phyloP scores from a whole-genome alignment of 2,888 invertebrate genomes.

The Clistopyga incitator region DNA sequence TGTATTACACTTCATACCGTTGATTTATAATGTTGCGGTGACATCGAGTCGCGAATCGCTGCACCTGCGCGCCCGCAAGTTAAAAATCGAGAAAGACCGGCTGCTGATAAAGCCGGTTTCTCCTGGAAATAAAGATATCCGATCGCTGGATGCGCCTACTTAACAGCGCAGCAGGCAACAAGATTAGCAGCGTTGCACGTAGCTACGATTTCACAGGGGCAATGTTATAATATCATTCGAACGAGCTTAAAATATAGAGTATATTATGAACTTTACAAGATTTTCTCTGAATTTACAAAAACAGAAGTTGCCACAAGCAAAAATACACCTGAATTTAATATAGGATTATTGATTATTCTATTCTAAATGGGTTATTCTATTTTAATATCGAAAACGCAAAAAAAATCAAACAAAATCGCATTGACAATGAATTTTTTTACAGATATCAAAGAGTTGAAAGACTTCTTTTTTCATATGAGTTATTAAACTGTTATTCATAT shows the following conservation, averaged over 20 bases:
- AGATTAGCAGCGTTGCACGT: background rate
- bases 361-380: no score
- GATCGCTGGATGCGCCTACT: background rate
- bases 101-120: conserved; percentile 28
- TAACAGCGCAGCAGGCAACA: background rate
- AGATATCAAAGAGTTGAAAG: no score
- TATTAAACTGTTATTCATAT: background rate
- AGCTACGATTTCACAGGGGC: background rate
- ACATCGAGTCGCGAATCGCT: background rate
- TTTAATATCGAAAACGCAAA: no score
- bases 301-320: no score
- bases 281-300: background rate
- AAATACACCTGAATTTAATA: no score
- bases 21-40: background rate
- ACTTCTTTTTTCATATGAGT: background rate
- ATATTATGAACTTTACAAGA: background rate
- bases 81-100: conserved; percentile 4
- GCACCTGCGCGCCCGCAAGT: background rate
- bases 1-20: background rate
- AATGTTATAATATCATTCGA: background rate
- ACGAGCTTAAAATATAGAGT: background rate
- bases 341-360: no score
- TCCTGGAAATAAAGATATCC: background rate
- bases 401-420: no score
- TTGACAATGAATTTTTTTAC: no score